A percentile compares a stretch with the other conserved stretches of the same genome.
These are phyloP conservation scores for Seira sanloemensis DNA, from an alignment of 2,888 invertebrate genomes.

Conservation along the genomic window DNA sequence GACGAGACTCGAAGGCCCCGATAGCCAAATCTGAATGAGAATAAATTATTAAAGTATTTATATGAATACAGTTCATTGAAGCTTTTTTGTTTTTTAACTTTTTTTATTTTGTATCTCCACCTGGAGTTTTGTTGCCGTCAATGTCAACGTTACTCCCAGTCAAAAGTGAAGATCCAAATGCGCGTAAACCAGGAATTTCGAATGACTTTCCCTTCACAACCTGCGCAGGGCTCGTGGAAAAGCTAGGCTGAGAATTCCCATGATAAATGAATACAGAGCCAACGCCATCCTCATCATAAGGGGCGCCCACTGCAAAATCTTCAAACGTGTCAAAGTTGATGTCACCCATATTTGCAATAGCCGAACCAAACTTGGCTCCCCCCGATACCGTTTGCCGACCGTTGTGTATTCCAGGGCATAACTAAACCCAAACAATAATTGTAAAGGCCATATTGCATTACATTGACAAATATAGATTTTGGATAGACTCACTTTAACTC, in stretches of 20 bases:
- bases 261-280: constrained; percentile 61
- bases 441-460: too few species aligned
- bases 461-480: not conserved
- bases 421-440: too few species aligned
- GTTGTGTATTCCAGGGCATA: constrained; percentile 10
- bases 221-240: not conserved
- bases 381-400: not conserved
- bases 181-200: constrained; percentile 17
- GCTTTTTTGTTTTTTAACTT: too few species aligned
- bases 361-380: constrained; percentile 62
- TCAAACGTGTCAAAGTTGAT: constrained; percentile 39
- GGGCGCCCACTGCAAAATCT: constrained; percentile 62
- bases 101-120: too few species aligned
- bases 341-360: constrained; percentile 63
- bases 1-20: constrained; percentile 30
- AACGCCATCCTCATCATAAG: constrained; percentile 37
- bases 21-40: constrained; percentile 53
- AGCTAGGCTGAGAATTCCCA: not conserved
- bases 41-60: not conserved
- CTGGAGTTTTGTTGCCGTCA: constrained; percentile 64
- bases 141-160: constrained; percentile 34
- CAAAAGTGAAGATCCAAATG: constrained; percentile 54
- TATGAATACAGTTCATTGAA: not conserved
- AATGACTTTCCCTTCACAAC: constrained; percentile 7
- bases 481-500: not conserved